Percentiles rank a stretch among this genome's conserved stretches.
These are phyloP conservation scores for Nothoprocta perdicaria DNA, from an alignment of 2,113 vertebrate species.

Conservation along the genomic window DNA sequence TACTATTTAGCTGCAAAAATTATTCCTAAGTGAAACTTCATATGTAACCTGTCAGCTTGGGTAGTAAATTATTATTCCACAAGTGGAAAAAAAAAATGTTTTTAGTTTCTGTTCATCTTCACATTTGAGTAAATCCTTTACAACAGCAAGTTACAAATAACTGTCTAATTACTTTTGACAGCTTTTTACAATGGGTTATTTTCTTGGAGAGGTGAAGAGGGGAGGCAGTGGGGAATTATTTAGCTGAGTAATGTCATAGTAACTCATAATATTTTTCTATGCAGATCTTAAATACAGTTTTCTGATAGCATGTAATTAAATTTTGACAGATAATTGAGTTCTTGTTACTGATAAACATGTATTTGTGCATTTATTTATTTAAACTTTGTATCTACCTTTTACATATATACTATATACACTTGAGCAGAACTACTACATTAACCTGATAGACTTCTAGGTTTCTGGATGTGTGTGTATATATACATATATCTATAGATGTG, in stretches of 20 bases:
- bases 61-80: neutral
- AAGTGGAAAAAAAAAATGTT: neutral
- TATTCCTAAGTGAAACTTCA: neutral
- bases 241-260: neutral
- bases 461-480: too few species aligned
- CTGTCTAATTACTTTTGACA: neutral
- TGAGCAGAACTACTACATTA: too few species aligned
- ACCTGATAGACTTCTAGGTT: too few species aligned
- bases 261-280: too few species aligned
- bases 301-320: too few species aligned
- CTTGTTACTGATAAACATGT: too few species aligned
- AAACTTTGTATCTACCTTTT: too few species aligned
- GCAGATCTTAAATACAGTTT: too few species aligned
- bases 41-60: neutral
- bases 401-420: too few species aligned
- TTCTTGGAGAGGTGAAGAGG: neutral
- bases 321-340: too few species aligned
- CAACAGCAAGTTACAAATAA: neutral
- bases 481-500: too few species aligned
- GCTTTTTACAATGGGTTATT: neutral
- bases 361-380: too few species aligned
- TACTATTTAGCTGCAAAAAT: neutral
- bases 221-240: neutral
- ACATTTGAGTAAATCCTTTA: neutral
- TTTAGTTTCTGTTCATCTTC: neutral